Percentiles rank a stretch among this genome's conserved stretches.
phyloP scores from a whole-genome alignment of 2,797 vertebrate species.

The Schizopygopsis pylzovi region DNA sequence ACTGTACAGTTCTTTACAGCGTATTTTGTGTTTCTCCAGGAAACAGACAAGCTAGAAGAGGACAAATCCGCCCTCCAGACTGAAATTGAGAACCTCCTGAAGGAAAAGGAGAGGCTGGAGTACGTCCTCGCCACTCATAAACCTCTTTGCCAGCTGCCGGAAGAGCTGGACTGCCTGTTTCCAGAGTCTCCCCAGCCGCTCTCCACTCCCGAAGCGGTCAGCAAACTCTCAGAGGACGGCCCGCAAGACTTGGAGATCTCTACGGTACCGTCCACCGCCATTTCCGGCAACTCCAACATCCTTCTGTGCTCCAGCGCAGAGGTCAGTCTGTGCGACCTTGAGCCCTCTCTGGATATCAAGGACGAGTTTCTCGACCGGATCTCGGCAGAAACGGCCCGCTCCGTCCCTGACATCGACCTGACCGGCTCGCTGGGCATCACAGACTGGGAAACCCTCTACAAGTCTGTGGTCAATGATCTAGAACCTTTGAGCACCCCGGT shows the following conservation, averaged over 20 bases:
- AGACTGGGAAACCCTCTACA: conserved; percentile 96
- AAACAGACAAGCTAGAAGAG: conserved; percentile 95
- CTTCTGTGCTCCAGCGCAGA: conserved; percentile 82
- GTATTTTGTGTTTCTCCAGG: conserved; percentile 76
- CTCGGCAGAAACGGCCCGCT: conserved; percentile 88
- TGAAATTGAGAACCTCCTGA: conserved; percentile 91
- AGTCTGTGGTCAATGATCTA: conserved; percentile 86
- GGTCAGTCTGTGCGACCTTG: conserved; percentile 80
- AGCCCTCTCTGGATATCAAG: conserved; percentile 87
- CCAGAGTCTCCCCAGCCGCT: conserved; percentile 80
- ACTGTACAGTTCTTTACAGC: not conserved
- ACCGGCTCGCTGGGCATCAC: conserved; percentile 91
- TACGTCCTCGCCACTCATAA: conserved; percentile 91
- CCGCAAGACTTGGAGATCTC: conserved; percentile 79
- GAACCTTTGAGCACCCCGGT: conserved; percentile 96
- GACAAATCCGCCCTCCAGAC: conserved; percentile 90
- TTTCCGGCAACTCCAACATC: conserved; percentile 85
- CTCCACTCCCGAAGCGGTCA: conserved; percentile 68
- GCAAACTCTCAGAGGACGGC: conserved; percentile 74
- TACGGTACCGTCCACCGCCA: conserved; percentile 78
- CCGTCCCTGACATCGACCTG: conserved; percentile 95
- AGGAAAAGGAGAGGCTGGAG: conserved; percentile 95
- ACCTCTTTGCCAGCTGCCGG: conserved; percentile 89
- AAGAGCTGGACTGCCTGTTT: conserved; percentile 87
- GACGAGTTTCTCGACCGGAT: conserved; percentile 83